Percentiles rank a stretch among this genome's conserved stretches.
Evolutionary conservation across 2,113 vertebrate genomes (phyloP).

Genomic region (Ondatra zibethicus): DNA sequence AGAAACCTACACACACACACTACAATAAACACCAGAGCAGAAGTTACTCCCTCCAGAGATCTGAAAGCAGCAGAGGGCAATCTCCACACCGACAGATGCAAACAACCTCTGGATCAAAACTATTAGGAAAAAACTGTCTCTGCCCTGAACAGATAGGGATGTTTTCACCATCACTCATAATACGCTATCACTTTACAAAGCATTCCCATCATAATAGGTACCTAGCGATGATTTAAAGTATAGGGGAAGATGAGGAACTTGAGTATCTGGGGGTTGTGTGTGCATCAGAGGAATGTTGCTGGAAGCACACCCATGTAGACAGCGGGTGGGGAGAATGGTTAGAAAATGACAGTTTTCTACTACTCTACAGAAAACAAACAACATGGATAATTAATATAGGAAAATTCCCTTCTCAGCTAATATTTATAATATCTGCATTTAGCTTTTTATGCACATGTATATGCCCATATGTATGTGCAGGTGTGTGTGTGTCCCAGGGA

Average conservation of each 20-base stretch:
- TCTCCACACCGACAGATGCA: neutral
- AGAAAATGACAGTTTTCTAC: slow-evolving; percentile 42
- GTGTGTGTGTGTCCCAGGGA: neutral
- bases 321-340: neutral
- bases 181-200: neutral
- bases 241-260: neutral
- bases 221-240: neutral
- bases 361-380: slow-evolving; percentile 20
- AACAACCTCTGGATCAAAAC: neutral
- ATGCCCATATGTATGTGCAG: neutral
- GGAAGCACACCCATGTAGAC: neutral
- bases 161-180: neutral
- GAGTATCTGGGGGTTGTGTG: neutral
- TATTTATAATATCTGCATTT: slow-evolving; percentile 55
- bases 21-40: slow-evolving; percentile 35
- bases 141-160: neutral
- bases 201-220: neutral
- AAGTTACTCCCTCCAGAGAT: slow-evolving; percentile 45
- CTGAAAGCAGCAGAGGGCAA: slow-evolving; percentile 38
- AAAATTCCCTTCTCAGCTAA: slow-evolving; percentile 53
- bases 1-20: slow-evolving; percentile 36
- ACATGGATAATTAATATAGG: slow-evolving; percentile 48
- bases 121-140: neutral
- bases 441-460: neutral
- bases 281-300: neutral